These are phyloP conservation scores for Parus major DNA, from an alignment of 2,113 vertebrate species.

Conservation along the genomic window DNA sequence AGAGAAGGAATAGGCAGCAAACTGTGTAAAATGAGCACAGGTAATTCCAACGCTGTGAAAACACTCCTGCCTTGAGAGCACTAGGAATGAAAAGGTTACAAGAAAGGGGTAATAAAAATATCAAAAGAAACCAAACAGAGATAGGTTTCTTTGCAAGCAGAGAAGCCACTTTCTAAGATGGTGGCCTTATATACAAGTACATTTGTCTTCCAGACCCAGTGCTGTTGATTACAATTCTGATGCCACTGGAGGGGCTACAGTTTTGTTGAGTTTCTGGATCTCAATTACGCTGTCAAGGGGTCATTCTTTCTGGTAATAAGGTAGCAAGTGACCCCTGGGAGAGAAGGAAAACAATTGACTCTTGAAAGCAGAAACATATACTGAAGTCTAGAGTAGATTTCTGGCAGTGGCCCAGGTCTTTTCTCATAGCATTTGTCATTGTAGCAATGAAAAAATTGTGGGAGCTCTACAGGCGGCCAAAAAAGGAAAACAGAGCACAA, in stretches of 20 bases:
- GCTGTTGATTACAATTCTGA: slow-evolving; percentile 68
- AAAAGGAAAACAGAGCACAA: slow-evolving; percentile 44
- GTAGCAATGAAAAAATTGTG: slow-evolving; percentile 56
- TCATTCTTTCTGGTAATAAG: slow-evolving; percentile 76
- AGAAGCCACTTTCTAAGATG: slow-evolving; percentile 52
- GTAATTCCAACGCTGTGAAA: slow-evolving; percentile 47
- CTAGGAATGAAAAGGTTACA: slow-evolving; percentile 53
- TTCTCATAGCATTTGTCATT: slow-evolving; percentile 63
- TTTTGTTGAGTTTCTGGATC: slow-evolving; percentile 71
- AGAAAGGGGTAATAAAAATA: slow-evolving; percentile 62
- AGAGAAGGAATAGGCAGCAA: slow-evolving; percentile 45
- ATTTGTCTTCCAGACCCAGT: slow-evolving; percentile 71
- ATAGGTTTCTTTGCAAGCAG: slow-evolving; percentile 55
- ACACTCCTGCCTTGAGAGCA: slow-evolving; percentile 36
- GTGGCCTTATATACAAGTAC: slow-evolving; percentile 49
- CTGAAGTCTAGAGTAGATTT: slow-evolving; percentile 58
- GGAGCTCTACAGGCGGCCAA: slow-evolving; percentile 7
- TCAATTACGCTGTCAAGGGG: slow-evolving; percentile 62
- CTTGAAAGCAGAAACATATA: slow-evolving; percentile 64
- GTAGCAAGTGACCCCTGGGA: slow-evolving; percentile 69
- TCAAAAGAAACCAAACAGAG: slow-evolving; percentile 52
- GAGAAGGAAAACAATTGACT: slow-evolving; percentile 68
- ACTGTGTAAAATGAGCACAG: slow-evolving; percentile 49
- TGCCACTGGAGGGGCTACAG: slow-evolving; percentile 64
- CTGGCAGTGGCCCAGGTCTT: slow-evolving; percentile 64